phyloP scores from a whole-genome alignment of 2,113 vertebrate genomes.

The Oryctolagus cuniculus region mOryCun1.1 NC_091432.1:212773001-212773500 shows the following conservation, averaged over 20 bases:
- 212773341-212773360: neutral
- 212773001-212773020: too few relatives aligned
- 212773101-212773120: neutral
- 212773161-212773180: neutral
- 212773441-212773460: neutral
- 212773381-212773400: neutral
- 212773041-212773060: too few relatives aligned
- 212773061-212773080: neutral
- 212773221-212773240: neutral
- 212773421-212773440: constrained; percentile 16
- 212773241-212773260: neutral
- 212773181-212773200: neutral
- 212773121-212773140: neutral
- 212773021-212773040: too few relatives aligned
- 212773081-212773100: neutral
- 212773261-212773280: neutral
- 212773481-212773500: neutral
- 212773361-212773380: neutral
- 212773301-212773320: neutral
- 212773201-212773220: neutral
- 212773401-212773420: neutral
- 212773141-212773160: neutral
- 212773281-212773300: neutral
- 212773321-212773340: neutral
- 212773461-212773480: neutral